Evolutionary conservation across 2,113 vertebrate species (phyloP).

Genomic region (Aegypius monachus): DNA sequence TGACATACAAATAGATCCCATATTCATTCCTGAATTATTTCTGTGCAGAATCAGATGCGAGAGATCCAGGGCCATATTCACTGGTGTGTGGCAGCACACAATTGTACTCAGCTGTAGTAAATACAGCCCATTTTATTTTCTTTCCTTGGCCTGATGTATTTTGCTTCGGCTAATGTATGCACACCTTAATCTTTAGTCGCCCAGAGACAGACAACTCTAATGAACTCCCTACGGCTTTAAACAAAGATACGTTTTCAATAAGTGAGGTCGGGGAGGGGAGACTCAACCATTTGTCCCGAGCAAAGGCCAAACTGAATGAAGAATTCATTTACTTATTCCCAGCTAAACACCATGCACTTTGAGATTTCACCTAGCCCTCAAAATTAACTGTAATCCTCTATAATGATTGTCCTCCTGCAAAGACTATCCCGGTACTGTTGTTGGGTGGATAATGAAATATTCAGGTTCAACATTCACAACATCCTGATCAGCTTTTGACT

Average conservation of each 20-base stretch:
- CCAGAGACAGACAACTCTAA: background rate
- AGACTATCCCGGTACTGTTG: accelerated
- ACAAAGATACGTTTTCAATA: background rate
- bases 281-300: background rate
- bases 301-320: conserved; percentile 5
- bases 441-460: background rate
- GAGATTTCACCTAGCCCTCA: background rate
- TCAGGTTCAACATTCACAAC: background rate
- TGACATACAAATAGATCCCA: conserved; percentile 35
- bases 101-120: background rate
- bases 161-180: background rate
- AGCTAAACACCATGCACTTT: background rate
- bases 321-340: background rate
- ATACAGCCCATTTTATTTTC: background rate
- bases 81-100: background rate
- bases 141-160: background rate
- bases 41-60: background rate
- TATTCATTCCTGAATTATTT: conserved; percentile 30
- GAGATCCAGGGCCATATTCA: background rate
- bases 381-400: background rate
- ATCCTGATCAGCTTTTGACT: background rate
- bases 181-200: background rate
- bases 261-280: background rate
- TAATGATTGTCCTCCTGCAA: background rate
- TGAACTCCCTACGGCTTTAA: background rate